These are phyloP conservation scores for Carollia perspicillata DNA, from an alignment of 2,113 vertebrate species.

Conservation along the genomic window DNA sequence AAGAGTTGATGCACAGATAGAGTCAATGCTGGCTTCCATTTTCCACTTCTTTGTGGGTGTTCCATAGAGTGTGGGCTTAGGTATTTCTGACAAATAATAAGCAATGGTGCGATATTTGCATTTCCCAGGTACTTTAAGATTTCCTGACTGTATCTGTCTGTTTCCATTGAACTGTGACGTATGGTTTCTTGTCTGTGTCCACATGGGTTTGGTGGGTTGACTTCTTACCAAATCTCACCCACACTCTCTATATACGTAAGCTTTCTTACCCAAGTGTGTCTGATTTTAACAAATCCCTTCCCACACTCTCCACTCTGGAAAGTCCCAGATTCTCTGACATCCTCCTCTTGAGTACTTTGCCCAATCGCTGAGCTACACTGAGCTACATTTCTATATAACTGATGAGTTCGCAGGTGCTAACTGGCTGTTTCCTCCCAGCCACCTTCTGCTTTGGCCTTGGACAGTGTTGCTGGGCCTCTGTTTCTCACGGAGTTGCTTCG, in stretches of 20 bases:
- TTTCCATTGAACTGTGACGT: not conserved
- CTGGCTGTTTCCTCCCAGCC: not conserved
- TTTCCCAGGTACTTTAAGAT: not conserved
- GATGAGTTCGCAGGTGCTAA: not conserved
- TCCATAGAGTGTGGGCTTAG: not conserved
- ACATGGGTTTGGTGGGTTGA: not conserved
- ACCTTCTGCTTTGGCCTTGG: not conserved
- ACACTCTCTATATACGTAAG: not conserved
- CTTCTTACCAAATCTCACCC: not conserved
- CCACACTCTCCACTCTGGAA: not conserved
- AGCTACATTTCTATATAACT: not conserved
- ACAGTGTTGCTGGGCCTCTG: not conserved
- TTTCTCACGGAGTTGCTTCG: not conserved
- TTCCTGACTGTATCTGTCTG: not conserved
- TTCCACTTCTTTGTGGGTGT: not conserved
- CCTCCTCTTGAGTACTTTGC: not conserved
- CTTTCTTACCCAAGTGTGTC: not conserved
- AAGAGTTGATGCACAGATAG: not conserved
- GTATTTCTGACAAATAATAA: not conserved
- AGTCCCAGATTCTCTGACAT: not conserved
- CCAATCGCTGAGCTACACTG: not conserved
- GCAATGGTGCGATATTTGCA: not conserved
- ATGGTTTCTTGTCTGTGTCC: not conserved
- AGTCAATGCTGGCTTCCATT: not conserved
- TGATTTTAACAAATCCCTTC: not conserved